These are phyloP conservation scores for Varanus salvator DNA, from an alignment of 2,113 vertebrate genomes.

Conservation along the genomic window DNA sequence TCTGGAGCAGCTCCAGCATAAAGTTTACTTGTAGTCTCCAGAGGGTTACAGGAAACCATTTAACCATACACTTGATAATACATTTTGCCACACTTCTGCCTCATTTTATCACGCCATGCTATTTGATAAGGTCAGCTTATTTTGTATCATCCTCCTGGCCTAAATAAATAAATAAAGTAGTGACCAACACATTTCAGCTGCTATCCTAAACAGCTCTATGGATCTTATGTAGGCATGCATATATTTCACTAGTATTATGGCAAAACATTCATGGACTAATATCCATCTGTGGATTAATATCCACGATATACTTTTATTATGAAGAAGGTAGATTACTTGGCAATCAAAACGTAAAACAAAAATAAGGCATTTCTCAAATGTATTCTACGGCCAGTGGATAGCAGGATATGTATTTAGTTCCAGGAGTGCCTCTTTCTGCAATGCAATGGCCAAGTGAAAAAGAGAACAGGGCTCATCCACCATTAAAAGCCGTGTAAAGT, in stretches of 20 bases:
- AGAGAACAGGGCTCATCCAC: too few species aligned
- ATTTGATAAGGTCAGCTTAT: not conserved
- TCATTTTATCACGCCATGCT: too few species aligned
- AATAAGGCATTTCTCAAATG: not conserved
- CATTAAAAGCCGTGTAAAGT: not conserved
- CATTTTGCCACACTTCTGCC: not conserved
- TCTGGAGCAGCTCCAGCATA: not conserved
- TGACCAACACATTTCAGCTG: not conserved
- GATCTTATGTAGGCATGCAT: not conserved
- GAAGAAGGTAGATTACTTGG: not conserved
- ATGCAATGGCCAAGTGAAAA: too few species aligned
- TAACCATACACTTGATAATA: not conserved
- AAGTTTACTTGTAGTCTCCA: not conserved
- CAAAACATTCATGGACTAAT: not conserved
- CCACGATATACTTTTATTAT: not conserved
- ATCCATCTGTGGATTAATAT: not conserved
- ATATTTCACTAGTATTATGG: not conserved
- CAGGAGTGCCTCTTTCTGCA: not conserved
- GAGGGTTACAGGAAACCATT: not conserved
- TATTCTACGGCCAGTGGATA: not conserved
- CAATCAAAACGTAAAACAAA: not conserved
- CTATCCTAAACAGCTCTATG: not conserved
- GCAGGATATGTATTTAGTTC: not conserved
- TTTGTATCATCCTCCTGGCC: not conserved
- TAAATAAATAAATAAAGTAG: not conserved